Conservation (phyloP, 2,888 invertebrate genomes). For the Ochropacha duplaris region DNA sequence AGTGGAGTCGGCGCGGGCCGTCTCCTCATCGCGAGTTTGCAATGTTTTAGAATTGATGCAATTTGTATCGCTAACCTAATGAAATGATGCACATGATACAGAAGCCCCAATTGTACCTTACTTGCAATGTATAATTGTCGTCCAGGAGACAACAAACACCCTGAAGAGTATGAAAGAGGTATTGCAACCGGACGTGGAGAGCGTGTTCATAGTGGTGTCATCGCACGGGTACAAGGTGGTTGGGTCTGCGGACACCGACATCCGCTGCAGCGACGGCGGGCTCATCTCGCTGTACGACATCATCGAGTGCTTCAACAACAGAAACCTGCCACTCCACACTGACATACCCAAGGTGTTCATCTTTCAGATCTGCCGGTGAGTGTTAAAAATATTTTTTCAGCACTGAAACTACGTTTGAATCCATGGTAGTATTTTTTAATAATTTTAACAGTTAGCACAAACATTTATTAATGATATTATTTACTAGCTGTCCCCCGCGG, state of each 20-base stretch:
- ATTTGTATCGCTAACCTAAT: too few relatives aligned
- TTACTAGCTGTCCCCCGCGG: too few relatives aligned
- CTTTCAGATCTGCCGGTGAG: slow-evolving; percentile 87
- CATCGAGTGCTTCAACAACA: slow-evolving; percentile 83
- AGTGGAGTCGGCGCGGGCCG: too few relatives aligned
- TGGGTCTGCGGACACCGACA: slow-evolving; percentile 75
- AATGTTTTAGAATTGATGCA: too few relatives aligned
- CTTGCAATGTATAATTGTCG: neutral
- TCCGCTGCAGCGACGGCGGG: slow-evolving; percentile 83
- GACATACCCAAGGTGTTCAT: slow-evolving; percentile 88
- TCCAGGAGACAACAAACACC: slow-evolving; percentile 63
- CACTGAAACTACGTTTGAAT: too few relatives aligned
- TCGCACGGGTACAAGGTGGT: slow-evolving; percentile 84
- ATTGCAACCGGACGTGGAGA: slow-evolving; percentile 36
- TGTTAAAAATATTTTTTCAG: neutral
- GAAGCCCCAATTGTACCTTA: too few relatives aligned
- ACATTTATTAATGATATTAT: too few relatives aligned
- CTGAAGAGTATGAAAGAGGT: slow-evolving; percentile 76
- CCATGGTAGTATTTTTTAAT: too few relatives aligned
- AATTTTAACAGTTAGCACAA: too few relatives aligned
- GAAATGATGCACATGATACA: too few relatives aligned
- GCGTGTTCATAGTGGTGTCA: slow-evolving; percentile 84
- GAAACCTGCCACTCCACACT: slow-evolving; percentile 73
- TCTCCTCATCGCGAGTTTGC: too few relatives aligned
- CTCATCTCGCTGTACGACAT: slow-evolving; percentile 78